Percentiles rank a stretch among this genome's conserved stretches.
Evolutionary conservation across 2,888 invertebrate species (phyloP).

Genomic region (Athalia circularis): DNA sequence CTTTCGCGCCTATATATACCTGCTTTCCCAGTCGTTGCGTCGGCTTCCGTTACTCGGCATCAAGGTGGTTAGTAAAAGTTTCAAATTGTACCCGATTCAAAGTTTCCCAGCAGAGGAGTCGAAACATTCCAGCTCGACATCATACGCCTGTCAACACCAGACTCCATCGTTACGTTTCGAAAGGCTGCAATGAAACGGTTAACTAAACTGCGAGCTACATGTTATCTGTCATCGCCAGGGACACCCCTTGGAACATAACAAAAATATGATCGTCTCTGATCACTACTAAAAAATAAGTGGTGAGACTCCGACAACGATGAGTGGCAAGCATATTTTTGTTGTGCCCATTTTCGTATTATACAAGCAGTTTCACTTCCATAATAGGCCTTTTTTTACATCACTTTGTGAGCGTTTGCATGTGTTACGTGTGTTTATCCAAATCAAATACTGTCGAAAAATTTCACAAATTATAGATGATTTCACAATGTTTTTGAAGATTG

Average conservation of each 20-base stretch:
- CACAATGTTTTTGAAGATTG: no score
- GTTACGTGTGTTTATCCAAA: no score
- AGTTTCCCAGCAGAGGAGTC: slow-evolving; percentile 44
- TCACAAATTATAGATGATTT: no score
- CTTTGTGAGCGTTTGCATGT: slow-evolving; percentile 21
- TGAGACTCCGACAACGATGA: slow-evolving; percentile 13
- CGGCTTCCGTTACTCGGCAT: slow-evolving; percentile 27
- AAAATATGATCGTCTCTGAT: slow-evolving; percentile 42
- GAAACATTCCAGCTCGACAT: slow-evolving; percentile 61
- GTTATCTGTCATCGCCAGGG: slow-evolving; percentile 45
- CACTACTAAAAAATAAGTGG: slow-evolving; percentile 38
- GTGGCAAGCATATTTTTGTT: slow-evolving; percentile 2
- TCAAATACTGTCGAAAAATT: no score
- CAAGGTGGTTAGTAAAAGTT: slow-evolving; percentile 33
- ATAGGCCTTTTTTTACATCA: background rate
- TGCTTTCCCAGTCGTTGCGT: slow-evolving; percentile 2
- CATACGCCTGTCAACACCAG: slow-evolving; percentile 67
- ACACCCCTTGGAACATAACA: slow-evolving; percentile 5
- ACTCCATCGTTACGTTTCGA: slow-evolving; percentile 71
- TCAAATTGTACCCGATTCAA: slow-evolving; percentile 35
- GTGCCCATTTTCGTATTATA: background rate
- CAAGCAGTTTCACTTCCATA: background rate
- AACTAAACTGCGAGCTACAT: slow-evolving; percentile 69
- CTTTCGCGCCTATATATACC: background rate
- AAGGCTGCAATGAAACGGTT: slow-evolving; percentile 72